A percentile compares a stretch with the other conserved stretches of the same genome.
Evolutionary conservation across 2,113 vertebrate genomes (phyloP).

Genomic region (Sarotherodon lohbergeri): DNA sequence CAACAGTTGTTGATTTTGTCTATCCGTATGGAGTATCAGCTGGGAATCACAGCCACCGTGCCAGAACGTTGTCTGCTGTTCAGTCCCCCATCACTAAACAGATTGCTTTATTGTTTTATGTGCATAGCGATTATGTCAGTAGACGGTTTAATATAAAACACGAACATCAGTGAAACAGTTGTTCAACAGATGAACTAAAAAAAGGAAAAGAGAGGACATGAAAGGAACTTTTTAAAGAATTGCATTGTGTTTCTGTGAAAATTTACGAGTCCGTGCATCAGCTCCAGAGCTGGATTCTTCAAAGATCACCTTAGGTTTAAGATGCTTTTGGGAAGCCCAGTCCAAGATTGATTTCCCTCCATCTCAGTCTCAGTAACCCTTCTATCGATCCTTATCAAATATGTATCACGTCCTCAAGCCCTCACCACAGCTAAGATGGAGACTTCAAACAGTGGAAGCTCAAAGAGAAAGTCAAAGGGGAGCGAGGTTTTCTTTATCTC

Average conservation of each 20-base stretch:
- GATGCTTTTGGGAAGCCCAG: constrained; percentile 59
- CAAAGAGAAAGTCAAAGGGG: constrained; percentile 54
- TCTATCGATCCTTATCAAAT: constrained; percentile 72
- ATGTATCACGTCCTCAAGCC: constrained; percentile 69
- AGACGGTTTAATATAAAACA: constrained; percentile 28
- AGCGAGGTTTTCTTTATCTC: constrained; percentile 15
- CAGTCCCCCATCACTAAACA: constrained; percentile 56
- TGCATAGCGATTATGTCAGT: constrained; percentile 45
- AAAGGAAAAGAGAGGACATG: not conserved
- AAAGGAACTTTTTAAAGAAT: not conserved
- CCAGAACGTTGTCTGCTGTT: constrained; percentile 58
- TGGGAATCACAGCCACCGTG: constrained; percentile 57
- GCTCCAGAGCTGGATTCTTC: not conserved
- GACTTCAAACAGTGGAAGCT: constrained; percentile 56
- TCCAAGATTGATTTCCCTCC: constrained; percentile 63
- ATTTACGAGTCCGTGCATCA: not conserved
- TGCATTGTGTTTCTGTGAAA: not conserved
- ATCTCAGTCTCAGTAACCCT: constrained; percentile 59
- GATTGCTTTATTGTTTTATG: constrained; percentile 60
- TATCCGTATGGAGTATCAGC: constrained; percentile 67
- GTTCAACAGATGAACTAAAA: not conserved
- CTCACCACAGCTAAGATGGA: constrained; percentile 50
- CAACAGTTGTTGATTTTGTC: constrained; percentile 69
- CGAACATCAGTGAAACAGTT: not conserved
- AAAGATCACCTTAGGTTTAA: constrained; percentile 54